Evolutionary conservation across 1,140 invertebrate genomes (phyloP), one percentile per base, ranked within the genome.

Genomic region (Zeugodacus cucurbitae): DNA sequence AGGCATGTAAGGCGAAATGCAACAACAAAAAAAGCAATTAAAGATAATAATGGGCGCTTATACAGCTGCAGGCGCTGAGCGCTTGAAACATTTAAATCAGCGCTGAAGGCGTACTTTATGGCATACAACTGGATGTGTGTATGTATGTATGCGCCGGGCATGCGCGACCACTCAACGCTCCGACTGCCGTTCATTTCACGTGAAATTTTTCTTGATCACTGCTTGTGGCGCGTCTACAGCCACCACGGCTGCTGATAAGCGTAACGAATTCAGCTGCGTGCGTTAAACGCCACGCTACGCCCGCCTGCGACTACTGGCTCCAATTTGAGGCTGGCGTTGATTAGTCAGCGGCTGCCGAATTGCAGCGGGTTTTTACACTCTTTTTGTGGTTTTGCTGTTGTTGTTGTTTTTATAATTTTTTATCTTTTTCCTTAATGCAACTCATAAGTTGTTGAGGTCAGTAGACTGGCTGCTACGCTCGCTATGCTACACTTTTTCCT

Each of bases 341-440:
- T 82, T 82, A 82, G 74, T 82, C 37, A 82, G 74, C 74, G 10
- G 74, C 74, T 82, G 74, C 74, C 41, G 74, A 82, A 82, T 82
- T 82, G n/a, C 41, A 54, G 22, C 41, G 74, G 44, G 44, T 37
- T 37, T 62, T n/a, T n/a, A 74, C 67, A 82, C 70, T 37, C 20
- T 44, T 74, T 41, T 34, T 29, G 26, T 17, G 11, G 48, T 54
- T 54, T 54, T 54, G 2, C 20, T 54, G 17, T 54, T 54, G 48
- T 20, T 4, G 17, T 54, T 17, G 10, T 17, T 2, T 14, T 1
- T 2, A 17, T 34, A 14, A 2, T 26, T 70, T 8, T 26, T 26
- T 34, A 11, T 37, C 14, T 70, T 70, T 70, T 20, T 5, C 8
- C n/a, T 62, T 62, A n/a, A 14, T 44, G 5, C 70, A 34, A 14